Base-by-base conservation (phyloP, 2,888 invertebrate genomes). In the Megamerina dolium region DNA sequence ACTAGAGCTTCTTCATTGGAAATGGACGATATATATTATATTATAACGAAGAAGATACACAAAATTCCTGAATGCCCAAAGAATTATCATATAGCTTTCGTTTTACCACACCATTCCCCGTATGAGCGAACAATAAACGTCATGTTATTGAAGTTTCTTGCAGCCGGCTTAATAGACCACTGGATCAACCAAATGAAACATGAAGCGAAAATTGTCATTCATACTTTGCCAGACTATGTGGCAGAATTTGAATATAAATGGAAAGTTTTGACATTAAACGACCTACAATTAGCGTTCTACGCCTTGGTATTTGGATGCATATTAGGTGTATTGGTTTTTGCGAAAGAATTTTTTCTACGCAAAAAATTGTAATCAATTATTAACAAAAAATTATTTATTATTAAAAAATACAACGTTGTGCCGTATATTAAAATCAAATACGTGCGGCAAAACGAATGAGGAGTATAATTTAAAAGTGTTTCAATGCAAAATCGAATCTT, bases 1-100 rank as follows among this genome's bases (percentile, higher is more conserved):
- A 68, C 68, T 0, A 55, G 72, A 26, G 54, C 60, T 4, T 63
- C 61, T 10, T 58, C 63, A 6, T 52, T 70, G 3, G 51, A 57
- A 34, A 31, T 69, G 2, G 58, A 57, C 13, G 66, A 66, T 41
- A 60, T 63, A 12, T 54, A 59, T 4, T 69, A 60, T 30, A 54
- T 66, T 12, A 59, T 61, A 48, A 58, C 63, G 2, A 60, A 64
- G 30, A 57, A 58, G 48, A 54, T 64, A 16, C 66, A 70, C 49
- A 60, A 63, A 41, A 63, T 73, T 16, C 59, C 64, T 1, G 66
- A 73, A 43, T 73, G 73, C 26, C 73, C 73, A 1, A 66, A 66
- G 46, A 62, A 48, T 4, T 73, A 70, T 49, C 61, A 65, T 29
- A 59, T 73, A 13, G 68, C 66, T 0, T 73, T 67, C 49, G 49